A percentile compares a stretch with the other conserved stretches of the same genome.
These are phyloP conservation scores for Micropterix aruncella DNA, from an alignment of 2,888 invertebrate genomes.

Conservation along the genomic window DNA sequence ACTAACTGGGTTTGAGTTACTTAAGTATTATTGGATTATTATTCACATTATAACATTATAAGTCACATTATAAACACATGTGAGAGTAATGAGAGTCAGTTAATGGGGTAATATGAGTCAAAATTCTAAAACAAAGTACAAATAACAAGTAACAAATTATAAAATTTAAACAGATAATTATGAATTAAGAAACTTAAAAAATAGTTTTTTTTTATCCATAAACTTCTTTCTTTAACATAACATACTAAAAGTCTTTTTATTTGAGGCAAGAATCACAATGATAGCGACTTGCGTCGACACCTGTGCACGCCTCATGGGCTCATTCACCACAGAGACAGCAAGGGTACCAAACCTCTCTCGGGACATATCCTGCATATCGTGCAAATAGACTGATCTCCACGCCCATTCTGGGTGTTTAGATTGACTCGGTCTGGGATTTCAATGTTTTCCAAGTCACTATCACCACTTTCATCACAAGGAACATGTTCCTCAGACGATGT, in stretches of 20 bases:
- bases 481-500: slow-evolving; percentile 3
- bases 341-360: slow-evolving; percentile 9
- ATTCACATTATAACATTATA: no score
- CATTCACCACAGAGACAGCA: slow-evolving; percentile 7
- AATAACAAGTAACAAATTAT: no score
- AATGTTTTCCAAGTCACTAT: slow-evolving; percentile 5
- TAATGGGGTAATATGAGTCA: no score
- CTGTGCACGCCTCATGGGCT: slow-evolving; percentile 9
- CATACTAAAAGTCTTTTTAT: no score
- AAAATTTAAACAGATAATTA: no score
- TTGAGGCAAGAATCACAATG: slow-evolving; percentile 7
- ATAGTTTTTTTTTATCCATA: slow-evolving; percentile 1
- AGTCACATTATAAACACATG: no score
- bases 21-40: no score
- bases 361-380: slow-evolving; percentile 7
- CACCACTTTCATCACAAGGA: slow-evolving; percentile 5
- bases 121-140: no score
- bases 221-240: not conserved
- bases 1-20: no score
- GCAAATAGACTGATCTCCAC: slow-evolving; percentile 5
- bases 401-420: slow-evolving; percentile 3
- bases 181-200: no score
- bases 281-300: slow-evolving; percentile 8
- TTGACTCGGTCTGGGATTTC: no score
- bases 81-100: no score